Conservation (phyloP, 2,113 vertebrate species). For the cattle (Bos taurus) region DNA sequence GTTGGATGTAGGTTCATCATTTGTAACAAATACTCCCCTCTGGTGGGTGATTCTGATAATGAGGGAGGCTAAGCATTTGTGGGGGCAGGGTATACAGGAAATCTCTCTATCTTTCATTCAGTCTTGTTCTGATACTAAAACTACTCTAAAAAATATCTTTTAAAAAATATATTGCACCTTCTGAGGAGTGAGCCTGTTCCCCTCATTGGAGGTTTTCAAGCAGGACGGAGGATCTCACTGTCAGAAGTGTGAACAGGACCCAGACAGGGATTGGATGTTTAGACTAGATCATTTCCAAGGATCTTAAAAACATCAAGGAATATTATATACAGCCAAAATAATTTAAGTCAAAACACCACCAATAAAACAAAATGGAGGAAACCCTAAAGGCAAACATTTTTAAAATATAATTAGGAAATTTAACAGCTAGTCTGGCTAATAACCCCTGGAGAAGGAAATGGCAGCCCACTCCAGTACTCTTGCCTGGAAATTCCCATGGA, state of each 20-base stretch:
- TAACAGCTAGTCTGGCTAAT: neutral
- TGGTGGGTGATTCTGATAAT: neutral
- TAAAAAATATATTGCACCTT: neutral
- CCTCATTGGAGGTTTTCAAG: neutral
- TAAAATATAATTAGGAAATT: slow-evolving; percentile 29
- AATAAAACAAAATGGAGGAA: neutral
- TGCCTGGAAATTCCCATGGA: too few relatives aligned
- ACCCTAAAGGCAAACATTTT: neutral
- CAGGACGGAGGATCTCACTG: neutral
- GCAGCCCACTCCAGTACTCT: too few relatives aligned
- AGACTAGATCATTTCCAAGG: neutral
- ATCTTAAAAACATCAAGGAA: neutral
- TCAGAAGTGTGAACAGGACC: neutral
- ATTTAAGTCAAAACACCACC: neutral
- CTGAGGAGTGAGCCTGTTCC: neutral
- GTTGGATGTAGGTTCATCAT: neutral
- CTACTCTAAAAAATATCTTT: neutral
- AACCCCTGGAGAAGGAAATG: neutral
- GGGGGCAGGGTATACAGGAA: too few relatives aligned
- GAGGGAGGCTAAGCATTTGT: neutral
- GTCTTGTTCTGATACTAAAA: neutral
- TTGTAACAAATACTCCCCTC: neutral
- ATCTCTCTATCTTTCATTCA: neutral
- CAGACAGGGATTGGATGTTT: neutral
- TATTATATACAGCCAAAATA: slow-evolving; percentile 5